These are phyloP conservation scores for Phaetusa simplex DNA, from an alignment of 2,113 vertebrate species.

Conservation along the genomic window DNA sequence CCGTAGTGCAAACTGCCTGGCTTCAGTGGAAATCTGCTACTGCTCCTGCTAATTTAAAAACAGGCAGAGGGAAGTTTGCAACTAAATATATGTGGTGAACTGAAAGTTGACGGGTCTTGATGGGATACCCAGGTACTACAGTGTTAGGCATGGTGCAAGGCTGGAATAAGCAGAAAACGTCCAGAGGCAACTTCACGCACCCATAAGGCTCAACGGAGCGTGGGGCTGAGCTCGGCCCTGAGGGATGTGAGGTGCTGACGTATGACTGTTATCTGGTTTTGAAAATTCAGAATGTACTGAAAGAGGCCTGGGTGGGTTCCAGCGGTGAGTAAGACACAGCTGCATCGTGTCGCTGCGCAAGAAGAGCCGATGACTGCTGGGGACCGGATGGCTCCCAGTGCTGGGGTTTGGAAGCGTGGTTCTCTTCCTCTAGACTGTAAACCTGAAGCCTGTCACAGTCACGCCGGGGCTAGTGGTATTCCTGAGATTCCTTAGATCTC, in stretches of 20 bases:
- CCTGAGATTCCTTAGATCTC: not conserved
- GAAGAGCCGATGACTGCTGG: not conserved
- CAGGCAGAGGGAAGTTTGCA: not conserved
- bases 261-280: not conserved
- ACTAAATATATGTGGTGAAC: not conserved
- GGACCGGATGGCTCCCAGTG: not conserved
- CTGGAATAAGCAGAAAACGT: not conserved
- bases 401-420: not conserved
- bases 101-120: not conserved
- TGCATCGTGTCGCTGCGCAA: accelerated
- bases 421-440: not conserved
- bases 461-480: not conserved
- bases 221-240: not conserved
- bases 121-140: not conserved
- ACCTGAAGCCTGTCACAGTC: not conserved
- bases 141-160: not conserved
- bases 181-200: not conserved
- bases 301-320: not conserved
- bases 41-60: not conserved
- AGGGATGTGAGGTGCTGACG: not conserved
- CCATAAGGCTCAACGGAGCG: not conserved
- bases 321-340: not conserved
- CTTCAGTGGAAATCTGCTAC: not conserved
- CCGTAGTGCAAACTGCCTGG: accelerated
- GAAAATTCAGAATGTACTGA: not conserved